Base-by-base conservation (phyloP, 2,888 invertebrate species). In the Sylvicola fuscatus region DNA sequence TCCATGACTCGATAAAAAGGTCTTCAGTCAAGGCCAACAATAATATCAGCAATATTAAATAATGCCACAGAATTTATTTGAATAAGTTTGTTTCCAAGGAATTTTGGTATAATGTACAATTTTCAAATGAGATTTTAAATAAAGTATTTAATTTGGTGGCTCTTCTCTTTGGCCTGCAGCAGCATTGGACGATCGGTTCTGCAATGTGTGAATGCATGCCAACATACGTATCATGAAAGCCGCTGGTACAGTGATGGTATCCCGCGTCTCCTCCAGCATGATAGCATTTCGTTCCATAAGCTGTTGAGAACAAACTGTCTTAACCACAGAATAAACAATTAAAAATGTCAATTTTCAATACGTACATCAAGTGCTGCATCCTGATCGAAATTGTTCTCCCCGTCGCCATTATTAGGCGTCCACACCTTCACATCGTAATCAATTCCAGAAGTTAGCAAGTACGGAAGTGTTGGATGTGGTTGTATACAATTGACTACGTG, bases 361-460 rank as follows among this genome's bases (percentile, higher is more conserved):
- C 61, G 60, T 56, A 74, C 73, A 55, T 73, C 72, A 39, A 69
- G 65, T 1, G 80, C 77, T 45, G 64, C 62, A 34, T 58, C 61
- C 21, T 54, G 57, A 50, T 80, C 70, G 50, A 78, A 82, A 28
- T 34, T 33, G 15, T 12, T 33, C 35, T 48, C 56, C 33, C 49
- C 59, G 1, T 67, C 54, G 37, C 70, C 66, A 14, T 69, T 62
- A 33, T 63, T 54, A 0, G 84, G 84, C 2, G 76, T 68, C 81
- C 83, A 86, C 2, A 86, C 54, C 56, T 86, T 86, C 16, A 86
- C 68, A 51, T 84, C 81, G 51, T 84, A 81, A 51, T 86, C 84
- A 41, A 86, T 84, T n/a, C 86, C 86, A 41, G 83, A 82, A 10
- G 82, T 77, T 1, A 83, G 81, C 32, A 86, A 55, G 46, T 76